Base-by-base conservation (phyloP, 2,888 invertebrate genomes). In the Plagodis dolabraria region DNA sequence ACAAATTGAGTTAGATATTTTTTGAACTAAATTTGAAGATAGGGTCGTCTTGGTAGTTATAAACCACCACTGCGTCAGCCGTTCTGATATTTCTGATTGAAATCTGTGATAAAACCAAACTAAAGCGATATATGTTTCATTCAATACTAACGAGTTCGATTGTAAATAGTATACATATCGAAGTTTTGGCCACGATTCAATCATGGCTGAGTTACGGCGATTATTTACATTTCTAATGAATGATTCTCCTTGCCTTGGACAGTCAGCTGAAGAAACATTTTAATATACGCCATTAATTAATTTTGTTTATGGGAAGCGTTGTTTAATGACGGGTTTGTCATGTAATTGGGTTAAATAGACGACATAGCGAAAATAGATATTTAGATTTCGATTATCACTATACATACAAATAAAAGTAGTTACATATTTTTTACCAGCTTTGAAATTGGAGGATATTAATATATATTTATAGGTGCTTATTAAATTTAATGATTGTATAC, bases 121-220 rank as follows among this genome's bases (percentile, higher is more conserved):
- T 36, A 36, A 36, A 36, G 36, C 7, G 36, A 9, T 36, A 35
- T 9, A 40, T 5, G 10, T 40, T 40, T 7, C 10, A 40, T 40
- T 7, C 40, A 40, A 10, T 57, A 65, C 64, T 62, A 65, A 63
- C 52, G 48, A 48, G 51, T 64, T 50, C 53, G 59, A 73, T 70
- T 65, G 70, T 69, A 69, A 40, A 22, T 22, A 22, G 22, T 22
- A 22, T 22, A 22, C 2, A 61, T 60, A 69, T 64, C 40, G 8
- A 36, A 8, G 53, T 57, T 58, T 71, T 75, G 75, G 75, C 75
- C 57, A 47, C 55, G 60, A 40, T 70, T 75, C 75, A 74, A 74
- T 65, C 63, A 67, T 54, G 42, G 48, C 52, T 69, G 69, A 75
- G 68, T 72, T 75, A 74, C 40, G 54, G 50, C 22, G 42, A 49